These are phyloP conservation scores for Stomatorhinus ivindoensis DNA, from an alignment of 2,113 vertebrate species.

Conservation along the genomic window DNA sequence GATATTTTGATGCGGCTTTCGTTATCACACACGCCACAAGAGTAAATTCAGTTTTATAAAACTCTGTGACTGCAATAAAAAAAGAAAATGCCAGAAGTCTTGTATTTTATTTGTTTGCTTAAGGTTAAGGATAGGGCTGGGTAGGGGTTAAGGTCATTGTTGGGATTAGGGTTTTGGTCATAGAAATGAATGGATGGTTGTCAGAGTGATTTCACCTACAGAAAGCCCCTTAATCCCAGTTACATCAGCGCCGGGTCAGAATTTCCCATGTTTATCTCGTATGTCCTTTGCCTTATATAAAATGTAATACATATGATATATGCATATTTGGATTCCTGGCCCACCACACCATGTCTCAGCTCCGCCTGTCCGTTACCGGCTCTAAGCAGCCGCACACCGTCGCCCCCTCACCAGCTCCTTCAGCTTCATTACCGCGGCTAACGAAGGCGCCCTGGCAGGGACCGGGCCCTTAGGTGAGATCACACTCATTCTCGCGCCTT, in stretches of 20 bases:
- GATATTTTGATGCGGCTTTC: too few species aligned
- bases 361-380: neutral
- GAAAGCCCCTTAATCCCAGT: neutral
- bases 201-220: neutral
- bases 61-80: neutral
- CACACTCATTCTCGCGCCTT: conserved; percentile 44
- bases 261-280: neutral
- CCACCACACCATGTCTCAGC: neutral
- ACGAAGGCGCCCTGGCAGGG: conserved; percentile 30
- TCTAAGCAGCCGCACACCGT: neutral
- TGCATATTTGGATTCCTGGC: neutral
- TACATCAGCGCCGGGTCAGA: neutral
- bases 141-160: neutral
- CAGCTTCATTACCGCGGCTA: conserved; percentile 33
- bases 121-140: neutral
- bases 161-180: neutral
- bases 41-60: neutral
- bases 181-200: neutral
- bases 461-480: conserved; percentile 42
- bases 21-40: too few species aligned
- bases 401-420: neutral
- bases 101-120: neutral
- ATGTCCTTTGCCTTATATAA: neutral
- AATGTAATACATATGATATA: neutral
- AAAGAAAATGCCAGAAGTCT: neutral